Evolutionary conservation across 1,140 invertebrate genomes (phyloP), one percentile per base, ranked within the genome.

Genomic region (Idris sp.): DNA sequence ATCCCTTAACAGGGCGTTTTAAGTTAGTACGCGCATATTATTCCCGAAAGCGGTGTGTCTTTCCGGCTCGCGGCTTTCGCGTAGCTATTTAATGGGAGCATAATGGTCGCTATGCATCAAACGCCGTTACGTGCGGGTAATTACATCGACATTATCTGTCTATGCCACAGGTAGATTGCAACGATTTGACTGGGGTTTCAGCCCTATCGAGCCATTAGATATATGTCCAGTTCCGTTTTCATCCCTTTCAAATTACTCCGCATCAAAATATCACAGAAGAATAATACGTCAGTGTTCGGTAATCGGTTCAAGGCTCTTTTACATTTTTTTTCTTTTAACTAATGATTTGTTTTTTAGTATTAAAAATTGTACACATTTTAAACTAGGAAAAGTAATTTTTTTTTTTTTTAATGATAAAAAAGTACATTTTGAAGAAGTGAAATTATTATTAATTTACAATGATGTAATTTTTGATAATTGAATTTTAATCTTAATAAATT

Each of bases 91-190:
- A 78, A 79, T 78, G 67, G 62, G 74, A 75, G 76, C 68, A 67
- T 80, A 79, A 79, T 80, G 68, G 77, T 77, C 56, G 77, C 68
- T 67, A 77, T 80, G 68, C 67, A 80, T 80, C 79, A 80, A 79
- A 73, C 65, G 53, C 51, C 31, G 64, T 77, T 77, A 80, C 72
- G 75, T 77, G 69, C 72, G 54, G 75, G 54, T 79, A 79, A 80
- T 79, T 76, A 76, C 72, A 74, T 76, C 74, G 78, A 73, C 76
- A 80, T 78, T 78, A 76, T 78, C 48, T 67, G 65, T 71, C 67
- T 56, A 59, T 36, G 72, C 76, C 67, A 77, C 76, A 74, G 65
- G 65, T 77, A 77, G 65, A 77, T 77, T 44, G 75, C 53, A 67
- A 71, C 72, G 65, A 76, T 79, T 79, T 53, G 58, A 67, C 68